Conservation (phyloP, 2,888 invertebrate genomes). For the Sclerodermus sp. region DNA sequence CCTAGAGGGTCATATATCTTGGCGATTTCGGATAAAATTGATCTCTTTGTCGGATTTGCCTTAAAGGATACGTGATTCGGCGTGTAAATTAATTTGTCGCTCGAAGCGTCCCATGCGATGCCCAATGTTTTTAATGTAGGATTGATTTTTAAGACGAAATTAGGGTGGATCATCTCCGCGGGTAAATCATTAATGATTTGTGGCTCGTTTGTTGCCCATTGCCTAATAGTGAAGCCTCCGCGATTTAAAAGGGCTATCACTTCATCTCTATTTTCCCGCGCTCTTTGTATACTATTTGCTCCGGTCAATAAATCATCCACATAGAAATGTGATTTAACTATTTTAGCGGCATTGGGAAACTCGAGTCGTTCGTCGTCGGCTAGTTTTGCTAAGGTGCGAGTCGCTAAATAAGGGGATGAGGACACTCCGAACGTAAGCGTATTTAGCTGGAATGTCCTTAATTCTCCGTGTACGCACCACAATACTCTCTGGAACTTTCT, state of each 20-base stretch:
- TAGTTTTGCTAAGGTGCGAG: conserved; percentile 3
- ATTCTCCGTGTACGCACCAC: conserved; percentile 23
- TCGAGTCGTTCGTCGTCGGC: neutral
- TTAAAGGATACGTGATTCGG: neutral
- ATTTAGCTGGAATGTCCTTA: conserved; percentile 10
- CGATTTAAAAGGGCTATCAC: conserved; percentile 2
- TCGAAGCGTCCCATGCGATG: neutral
- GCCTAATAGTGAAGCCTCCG: conserved; percentile 15
- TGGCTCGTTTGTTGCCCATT: conserved; percentile 14
- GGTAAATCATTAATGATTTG: neutral
- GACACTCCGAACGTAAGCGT: conserved; percentile 12
- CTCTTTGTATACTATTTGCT: conserved; percentile 2
- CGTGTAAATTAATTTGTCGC: neutral
- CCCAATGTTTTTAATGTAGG: neutral
- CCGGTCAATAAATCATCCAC: conserved; percentile 16
- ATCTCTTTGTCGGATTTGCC: conserved; percentile 1
- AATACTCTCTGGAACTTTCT: conserved; percentile 30
- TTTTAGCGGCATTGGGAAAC: conserved; percentile 2
- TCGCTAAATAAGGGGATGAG: conserved; percentile 7
- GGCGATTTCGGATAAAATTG: conserved; percentile 1
- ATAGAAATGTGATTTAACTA: conserved; percentile 5
- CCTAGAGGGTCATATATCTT: conserved; percentile 10
- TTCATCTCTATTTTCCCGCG: neutral
- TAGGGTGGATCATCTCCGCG: neutral
- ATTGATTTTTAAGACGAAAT: neutral